Evolutionary conservation across 2,797 vertebrate genomes (phyloP), one percentile per base, ranked within the genome.

Genomic region (Gymnoscopelus braueri): DNA sequence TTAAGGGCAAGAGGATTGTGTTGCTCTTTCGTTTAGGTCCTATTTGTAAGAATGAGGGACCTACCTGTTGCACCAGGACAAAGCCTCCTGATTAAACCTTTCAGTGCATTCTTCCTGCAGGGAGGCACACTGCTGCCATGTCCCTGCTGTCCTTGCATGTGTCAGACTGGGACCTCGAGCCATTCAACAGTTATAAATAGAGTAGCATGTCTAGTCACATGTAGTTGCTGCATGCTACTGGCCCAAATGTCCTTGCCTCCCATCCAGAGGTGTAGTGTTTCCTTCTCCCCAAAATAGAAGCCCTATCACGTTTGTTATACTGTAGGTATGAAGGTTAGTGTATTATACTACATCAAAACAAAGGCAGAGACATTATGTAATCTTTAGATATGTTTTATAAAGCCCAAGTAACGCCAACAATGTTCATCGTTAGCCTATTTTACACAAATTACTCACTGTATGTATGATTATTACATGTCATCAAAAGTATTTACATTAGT

Each of bases 151-250:
- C 88, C 88, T 92, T 93, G 89, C 60, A 9, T 75, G 61, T 84
- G 83, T 79, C 79, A 78, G 63, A 75, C 76, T 54, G 80, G 71
- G 75, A 60, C 50, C 83, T 71, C 19, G 19, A 70, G 74, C 65
- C 74, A 64, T 85, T 83, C 62, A 47, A 67, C 75, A 75, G 91
- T 83, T 94, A 94, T 92, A 91, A 94, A 94, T 93, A 94, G 91
- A 91, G 86, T 58, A 65, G 75, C 85, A 81, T 84, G 78, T 81
- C 86, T 84, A 82, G 90, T 94, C 93, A 94, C 92, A 91, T 93
- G 92, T 54, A 84, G 75, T 72, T 62, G 76, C 77, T 19, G 19
- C 19, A 19, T 19, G 24, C 54, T n/a, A n/a, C n/a, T 76, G 69
- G 39, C 9, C 8, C 75, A 80, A 56, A 82, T 23, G 56, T 77